Conservation (phyloP, 2,797 vertebrate genomes). For the Scyliorhinus canicula region DNA sequence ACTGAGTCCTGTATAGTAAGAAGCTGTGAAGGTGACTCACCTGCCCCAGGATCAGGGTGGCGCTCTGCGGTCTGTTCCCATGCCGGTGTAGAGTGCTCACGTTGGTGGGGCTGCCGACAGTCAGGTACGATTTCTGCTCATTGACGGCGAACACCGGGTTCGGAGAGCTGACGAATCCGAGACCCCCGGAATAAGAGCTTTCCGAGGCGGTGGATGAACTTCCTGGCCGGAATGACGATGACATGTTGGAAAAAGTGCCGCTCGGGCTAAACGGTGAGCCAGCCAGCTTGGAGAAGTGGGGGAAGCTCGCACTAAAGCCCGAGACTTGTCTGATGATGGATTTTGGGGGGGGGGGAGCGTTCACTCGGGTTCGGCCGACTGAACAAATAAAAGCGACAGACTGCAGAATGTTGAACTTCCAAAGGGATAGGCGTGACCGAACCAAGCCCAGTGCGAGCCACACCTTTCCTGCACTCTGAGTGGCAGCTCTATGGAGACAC, state of each 20-base stretch:
- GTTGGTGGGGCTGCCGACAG: neutral
- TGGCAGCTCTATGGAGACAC: neutral
- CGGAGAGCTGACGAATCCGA: neutral
- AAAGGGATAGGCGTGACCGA: neutral
- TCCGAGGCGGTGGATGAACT: constrained; percentile 5
- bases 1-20: neutral
- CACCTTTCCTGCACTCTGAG: neutral
- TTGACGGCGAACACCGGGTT: neutral
- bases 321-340: neutral
- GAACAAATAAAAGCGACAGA: neutral
- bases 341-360: too few species aligned
- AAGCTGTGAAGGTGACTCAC: neutral
- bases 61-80: neutral
- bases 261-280: too few species aligned
- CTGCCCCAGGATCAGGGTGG: neutral
- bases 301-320: neutral
- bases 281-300: neutral
- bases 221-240: neutral
- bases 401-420: neutral
- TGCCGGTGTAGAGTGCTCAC: neutral
- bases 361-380: neutral
- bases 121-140: neutral
- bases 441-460: neutral
- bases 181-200: neutral
- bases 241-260: neutral